These are phyloP conservation scores for Drosophila falleni DNA, from an alignment of 2,888 invertebrate genomes.

Conservation along the genomic window DNA sequence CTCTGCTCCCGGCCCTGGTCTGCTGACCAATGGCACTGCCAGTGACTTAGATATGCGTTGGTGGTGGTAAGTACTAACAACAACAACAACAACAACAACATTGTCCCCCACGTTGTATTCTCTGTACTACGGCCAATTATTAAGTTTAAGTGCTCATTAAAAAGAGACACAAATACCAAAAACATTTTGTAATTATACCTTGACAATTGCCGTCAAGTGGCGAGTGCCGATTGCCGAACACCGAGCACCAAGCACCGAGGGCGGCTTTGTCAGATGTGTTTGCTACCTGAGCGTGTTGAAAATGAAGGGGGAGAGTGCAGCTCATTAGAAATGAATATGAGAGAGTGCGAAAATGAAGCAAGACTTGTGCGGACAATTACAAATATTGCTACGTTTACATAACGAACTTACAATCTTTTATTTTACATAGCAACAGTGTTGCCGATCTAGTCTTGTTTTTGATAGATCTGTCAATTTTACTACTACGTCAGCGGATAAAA, in stretches of 20 bases:
- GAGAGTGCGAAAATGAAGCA: slow-evolving; percentile 26
- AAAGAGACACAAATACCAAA: slow-evolving; percentile 1
- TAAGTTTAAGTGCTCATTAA: slow-evolving; percentile 7
- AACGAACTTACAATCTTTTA: slow-evolving; percentile 51
- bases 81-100: slow-evolving; percentile 4
- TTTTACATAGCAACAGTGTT: slow-evolving; percentile 28
- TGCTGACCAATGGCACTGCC: slow-evolving; percentile 54
- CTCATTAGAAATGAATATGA: slow-evolving; percentile 34
- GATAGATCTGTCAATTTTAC: not conserved
- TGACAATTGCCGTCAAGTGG: slow-evolving; percentile 13
- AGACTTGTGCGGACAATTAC: slow-evolving; percentile 14
- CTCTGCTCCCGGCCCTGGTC: slow-evolving; percentile 77
- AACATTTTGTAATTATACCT: slow-evolving; percentile 15
- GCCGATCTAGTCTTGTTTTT: not conserved
- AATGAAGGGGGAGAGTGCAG: slow-evolving; percentile 10
- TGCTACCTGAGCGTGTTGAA: slow-evolving; percentile 16
- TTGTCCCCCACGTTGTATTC: slow-evolving; percentile 3
- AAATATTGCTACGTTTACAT: slow-evolving; percentile 53
- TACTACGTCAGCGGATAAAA: no score
- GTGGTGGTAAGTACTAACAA: slow-evolving; percentile 83
- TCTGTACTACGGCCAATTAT: not conserved
- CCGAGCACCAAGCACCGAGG: no score
- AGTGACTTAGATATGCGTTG: slow-evolving; percentile 84
- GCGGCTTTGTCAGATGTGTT: slow-evolving; percentile 2
- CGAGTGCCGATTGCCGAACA: no score